Base-by-base conservation (phyloP, 2,797 vertebrate species). In the Enteromius unitaeniatus region DNA sequence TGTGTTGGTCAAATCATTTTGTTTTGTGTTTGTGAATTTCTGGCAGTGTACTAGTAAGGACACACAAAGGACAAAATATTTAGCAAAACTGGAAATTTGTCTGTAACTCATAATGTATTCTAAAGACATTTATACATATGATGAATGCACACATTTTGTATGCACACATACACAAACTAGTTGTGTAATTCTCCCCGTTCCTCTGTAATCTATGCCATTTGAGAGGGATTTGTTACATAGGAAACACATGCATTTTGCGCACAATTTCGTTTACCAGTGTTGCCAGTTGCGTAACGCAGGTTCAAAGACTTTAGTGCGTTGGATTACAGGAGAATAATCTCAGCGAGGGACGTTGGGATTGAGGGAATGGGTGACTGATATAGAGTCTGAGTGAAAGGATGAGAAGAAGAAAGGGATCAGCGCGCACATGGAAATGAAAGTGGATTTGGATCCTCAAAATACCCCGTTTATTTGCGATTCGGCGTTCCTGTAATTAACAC, bases 371-470 rank as follows among this genome's bases (percentile, higher is more conserved):
- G 64, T 72, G 79, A 83, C 28, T 62, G 58, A 82, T 75, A 83
- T 51, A 68, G n/a, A 45, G 13, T 76, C 45, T 70, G 72, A 37
- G 31, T 42, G 62, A 73, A 15, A 78, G 62, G 31, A 65, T 58
- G 17, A 74, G 21, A 15, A 31, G 62, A 58, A 58, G 62, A 74
- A 73, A 73, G 37, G 40, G 37, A 51, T 58, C 31, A 65, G 21
- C 28, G 19, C 31, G 31, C 10, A 51, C 26, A 88, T 28, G 55
- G 34, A 70, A n/a, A 81, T 78, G 40, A 82, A 65, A 70, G 62
- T 78, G n/a, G 51, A 82, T 88, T 84, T 82, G 58, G 58, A 69
- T 81, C 73, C 77, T 69, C 40, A 47, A 84, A 76, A 84, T 78
- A 45, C 37, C 55, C 14, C 34, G 34, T 26, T 17, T 73, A 28